Evolutionary conservation across 2,797 vertebrate genomes (phyloP).

Genomic region (Choloepus didactylus): DNA sequence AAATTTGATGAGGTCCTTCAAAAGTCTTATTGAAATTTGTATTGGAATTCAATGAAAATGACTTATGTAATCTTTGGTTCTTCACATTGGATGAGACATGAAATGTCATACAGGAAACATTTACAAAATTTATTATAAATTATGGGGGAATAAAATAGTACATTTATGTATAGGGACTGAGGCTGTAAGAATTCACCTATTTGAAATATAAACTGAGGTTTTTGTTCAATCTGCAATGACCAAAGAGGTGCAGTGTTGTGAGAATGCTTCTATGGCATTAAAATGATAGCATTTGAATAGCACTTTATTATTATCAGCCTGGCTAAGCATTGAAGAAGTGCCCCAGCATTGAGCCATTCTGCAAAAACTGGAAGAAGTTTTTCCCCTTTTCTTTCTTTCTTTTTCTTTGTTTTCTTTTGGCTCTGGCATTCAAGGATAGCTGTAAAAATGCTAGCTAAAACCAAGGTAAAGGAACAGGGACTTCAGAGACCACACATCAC

Average conservation of each 20-base stretch:
- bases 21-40: neutral
- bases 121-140: neutral
- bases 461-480: too few relatives aligned
- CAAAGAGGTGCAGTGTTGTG: neutral
- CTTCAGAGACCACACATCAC: too few relatives aligned
- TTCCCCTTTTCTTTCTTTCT: too few relatives aligned
- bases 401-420: too few relatives aligned
- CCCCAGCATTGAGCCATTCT: too few relatives aligned
- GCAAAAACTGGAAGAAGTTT: too few relatives aligned
- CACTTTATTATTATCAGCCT: neutral
- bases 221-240: constrained; percentile 9
- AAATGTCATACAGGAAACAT: neutral
- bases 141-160: neutral
- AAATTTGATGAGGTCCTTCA: neutral
- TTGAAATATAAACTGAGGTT: constrained; percentile 1
- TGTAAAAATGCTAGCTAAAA: too few relatives aligned
- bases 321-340: too few relatives aligned
- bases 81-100: neutral
- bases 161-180: neutral
- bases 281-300: neutral
- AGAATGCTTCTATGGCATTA: neutral
- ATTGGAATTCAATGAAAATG: neutral
- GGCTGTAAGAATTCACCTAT: neutral
- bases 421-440: too few relatives aligned
- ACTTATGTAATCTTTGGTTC: neutral